Conservation (phyloP, 2,797 vertebrate genomes). For the Merluccius polli region DNA sequence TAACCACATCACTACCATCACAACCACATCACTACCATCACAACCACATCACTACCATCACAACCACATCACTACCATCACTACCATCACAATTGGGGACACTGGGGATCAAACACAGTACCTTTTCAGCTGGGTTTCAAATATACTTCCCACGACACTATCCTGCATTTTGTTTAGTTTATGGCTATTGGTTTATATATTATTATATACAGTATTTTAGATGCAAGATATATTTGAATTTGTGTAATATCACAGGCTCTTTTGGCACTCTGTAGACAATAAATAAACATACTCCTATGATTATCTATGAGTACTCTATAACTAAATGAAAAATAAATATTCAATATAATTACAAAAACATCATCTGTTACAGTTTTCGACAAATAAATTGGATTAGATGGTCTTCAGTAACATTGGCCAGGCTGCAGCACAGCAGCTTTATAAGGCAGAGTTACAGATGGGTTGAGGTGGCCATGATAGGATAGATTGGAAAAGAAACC, state of each 20-base stretch:
- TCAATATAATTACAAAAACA: background rate
- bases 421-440: background rate
- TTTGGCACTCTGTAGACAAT: background rate
- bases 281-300: background rate
- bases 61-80: background rate
- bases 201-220: too few relatives aligned
- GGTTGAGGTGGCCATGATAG: constrained; percentile 22
- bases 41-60: background rate
- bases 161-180: background rate
- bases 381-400: background rate
- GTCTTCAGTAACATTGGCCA: background rate
- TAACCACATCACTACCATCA: background rate
- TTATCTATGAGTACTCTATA: background rate
- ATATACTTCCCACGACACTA: background rate
- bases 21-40: background rate
- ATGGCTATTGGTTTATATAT: background rate
- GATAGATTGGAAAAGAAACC: constrained; percentile 38
- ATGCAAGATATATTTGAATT: background rate
- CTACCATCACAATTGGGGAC: background rate
- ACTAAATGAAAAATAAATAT: background rate
- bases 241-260: background rate
- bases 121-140: background rate
- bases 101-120: background rate
- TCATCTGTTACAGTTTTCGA: background rate
- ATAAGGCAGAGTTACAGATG: constrained; percentile 7